Conservation (phyloP, 2,797 vertebrate species). For the Microtus agrestis region DNA sequence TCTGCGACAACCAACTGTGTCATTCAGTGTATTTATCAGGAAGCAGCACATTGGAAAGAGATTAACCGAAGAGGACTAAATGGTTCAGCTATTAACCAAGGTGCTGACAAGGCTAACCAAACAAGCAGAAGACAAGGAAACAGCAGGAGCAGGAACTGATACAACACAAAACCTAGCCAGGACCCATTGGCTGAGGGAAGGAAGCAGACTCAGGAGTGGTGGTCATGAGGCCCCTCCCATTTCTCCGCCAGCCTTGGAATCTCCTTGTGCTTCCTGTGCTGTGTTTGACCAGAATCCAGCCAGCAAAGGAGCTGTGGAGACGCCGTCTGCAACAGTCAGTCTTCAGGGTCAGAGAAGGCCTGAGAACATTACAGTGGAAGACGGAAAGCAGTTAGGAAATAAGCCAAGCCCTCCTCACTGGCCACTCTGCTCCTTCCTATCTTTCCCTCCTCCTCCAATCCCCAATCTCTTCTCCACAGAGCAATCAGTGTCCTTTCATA, state of each 20-base stretch:
- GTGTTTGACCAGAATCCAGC: slow-evolving; percentile 28
- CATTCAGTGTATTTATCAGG: neutral
- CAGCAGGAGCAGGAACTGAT: neutral
- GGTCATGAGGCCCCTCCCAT: neutral
- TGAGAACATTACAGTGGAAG: neutral
- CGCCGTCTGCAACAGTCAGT: neutral
- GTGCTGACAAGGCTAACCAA: slow-evolving; percentile 4
- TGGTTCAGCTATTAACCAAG: slow-evolving; percentile 13
- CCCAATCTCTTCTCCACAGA: neutral
- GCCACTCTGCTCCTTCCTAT: neutral
- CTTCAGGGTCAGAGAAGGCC: neutral
- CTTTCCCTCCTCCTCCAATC: neutral
- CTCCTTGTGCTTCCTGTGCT: neutral
- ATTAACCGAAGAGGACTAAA: neutral
- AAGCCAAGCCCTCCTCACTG: neutral
- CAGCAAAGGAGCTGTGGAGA: neutral
- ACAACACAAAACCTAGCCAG: neutral
- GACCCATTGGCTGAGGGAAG: slow-evolving; percentile 2
- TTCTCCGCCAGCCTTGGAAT: neutral
- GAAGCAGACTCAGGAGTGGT: neutral
- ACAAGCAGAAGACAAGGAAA: slow-evolving; percentile 19
- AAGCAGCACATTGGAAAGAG: neutral
- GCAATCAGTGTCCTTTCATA: neutral
- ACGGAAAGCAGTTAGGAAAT: neutral
- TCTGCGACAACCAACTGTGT: neutral